Evolutionary conservation across 64 coral and sea anemone genomes (phyloP), one percentile per base, ranked within the genome.

Genomic region (Stichodactyla mertensii): DNA sequence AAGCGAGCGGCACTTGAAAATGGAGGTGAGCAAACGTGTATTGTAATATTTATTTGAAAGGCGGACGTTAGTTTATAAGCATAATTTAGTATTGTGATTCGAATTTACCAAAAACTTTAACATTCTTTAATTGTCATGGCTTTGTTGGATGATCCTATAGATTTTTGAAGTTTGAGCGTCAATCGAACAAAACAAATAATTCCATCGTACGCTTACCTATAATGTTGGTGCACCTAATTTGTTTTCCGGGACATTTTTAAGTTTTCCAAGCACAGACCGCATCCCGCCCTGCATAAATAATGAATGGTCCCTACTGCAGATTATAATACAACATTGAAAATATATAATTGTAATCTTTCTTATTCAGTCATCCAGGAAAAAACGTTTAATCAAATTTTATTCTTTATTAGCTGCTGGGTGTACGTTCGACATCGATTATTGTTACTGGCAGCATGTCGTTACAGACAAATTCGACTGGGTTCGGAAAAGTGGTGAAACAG

Each of bases 401-500:
- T 0, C 20, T 1, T 81, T 81, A 6, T 54, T 81, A 92, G 90
- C 61, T 83, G 90, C 77, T 58, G 86, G 90, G 12, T 92, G 90
- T 31, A 53, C 81, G 16, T 96, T 96, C 80, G 91, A 92, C 86
- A 86, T 52, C 16, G 77, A 64, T 27, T 82, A 78, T 64, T 96
- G 94, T 52, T 87, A 89, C 23, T 96, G 94, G 94, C 85, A 91
- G 14, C 91, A 88, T 82, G 80, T n/a, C 5, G n/a, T 59, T 36
- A 31, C 88, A 18, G 57, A 90, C 23, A 54, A 92, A 20, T 93
- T 90, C 45, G 86, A 87, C 9, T 96, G 94, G 94, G 84, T 31
- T 13, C 70, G 91, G 26, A 52, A 88, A 57, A 61, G 27, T 60
- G 88, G 91, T 8, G 53, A 55, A n/a, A 96, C 94, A 6, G 23